A percentile compares a stretch with the other conserved stretches of the same genome.
Conservation (phyloP, 2,888 invertebrate species). For the Pandemis heparana region DNA sequence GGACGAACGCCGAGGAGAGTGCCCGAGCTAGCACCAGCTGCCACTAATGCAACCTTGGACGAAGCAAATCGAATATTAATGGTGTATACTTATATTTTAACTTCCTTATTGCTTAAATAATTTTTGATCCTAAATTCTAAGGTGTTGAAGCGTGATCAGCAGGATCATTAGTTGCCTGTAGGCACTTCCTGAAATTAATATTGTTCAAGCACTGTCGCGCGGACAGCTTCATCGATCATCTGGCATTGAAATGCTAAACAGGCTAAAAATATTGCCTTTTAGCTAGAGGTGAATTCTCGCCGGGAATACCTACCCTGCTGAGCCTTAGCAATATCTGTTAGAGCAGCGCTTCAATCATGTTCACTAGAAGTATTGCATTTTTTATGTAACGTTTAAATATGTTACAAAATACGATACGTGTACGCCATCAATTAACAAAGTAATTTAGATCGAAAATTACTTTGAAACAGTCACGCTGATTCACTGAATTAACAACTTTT, state of each 20-base stretch:
- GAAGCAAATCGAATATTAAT: slow-evolving; percentile 2
- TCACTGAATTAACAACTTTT: slow-evolving; percentile 6
- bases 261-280: slow-evolving; percentile 1
- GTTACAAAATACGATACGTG: not conserved
- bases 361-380: not conserved
- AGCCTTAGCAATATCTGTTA: not conserved
- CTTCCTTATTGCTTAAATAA: not conserved
- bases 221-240: slow-evolving; percentile 11
- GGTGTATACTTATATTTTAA: not conserved
- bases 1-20: slow-evolving; percentile 7
- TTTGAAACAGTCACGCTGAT: not conserved
- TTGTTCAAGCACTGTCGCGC: slow-evolving; percentile 12
- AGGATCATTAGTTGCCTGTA: slow-evolving; percentile 3
- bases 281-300: not conserved
- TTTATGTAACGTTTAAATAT: not conserved
- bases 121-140: not conserved
- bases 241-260: slow-evolving; percentile 11
- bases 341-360: not conserved
- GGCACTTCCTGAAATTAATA: slow-evolving; percentile 3
- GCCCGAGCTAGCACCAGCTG: slow-evolving; percentile 2
- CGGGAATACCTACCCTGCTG: slow-evolving; percentile 1
- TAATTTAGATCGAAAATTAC: slow-evolving; percentile 5
- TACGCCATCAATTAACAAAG: not conserved
- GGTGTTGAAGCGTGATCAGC: slow-evolving; percentile 1
- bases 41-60: slow-evolving; percentile 6